These are phyloP conservation scores for Eueremaeus valkanovi DNA, from an alignment of 2,888 invertebrate species.

Conservation along the genomic window DNA sequence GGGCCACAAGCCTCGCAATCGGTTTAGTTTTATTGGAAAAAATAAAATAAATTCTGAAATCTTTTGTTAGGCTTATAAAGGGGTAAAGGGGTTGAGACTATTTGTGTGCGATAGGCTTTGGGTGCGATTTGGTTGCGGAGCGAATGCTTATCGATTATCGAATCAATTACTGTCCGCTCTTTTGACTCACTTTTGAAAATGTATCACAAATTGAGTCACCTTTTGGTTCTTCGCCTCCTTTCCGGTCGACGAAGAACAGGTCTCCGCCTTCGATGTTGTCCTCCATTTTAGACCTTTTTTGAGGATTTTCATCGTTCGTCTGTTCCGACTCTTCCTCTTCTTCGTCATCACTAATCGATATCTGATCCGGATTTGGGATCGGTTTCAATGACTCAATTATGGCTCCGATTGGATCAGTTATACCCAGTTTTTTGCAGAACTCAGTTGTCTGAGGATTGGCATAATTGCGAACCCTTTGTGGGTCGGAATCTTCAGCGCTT, in stretches of 20 bases:
- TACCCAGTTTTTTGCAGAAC: slow-evolving; percentile 58
- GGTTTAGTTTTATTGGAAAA: too few species aligned
- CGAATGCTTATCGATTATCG: too few species aligned
- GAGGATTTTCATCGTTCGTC: neutral
- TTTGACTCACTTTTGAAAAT: neutral
- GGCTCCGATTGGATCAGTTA: slow-evolving; percentile 75
- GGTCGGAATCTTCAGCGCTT: slow-evolving; percentile 3
- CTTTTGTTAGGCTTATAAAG: too few species aligned
- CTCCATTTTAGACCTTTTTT: neutral
- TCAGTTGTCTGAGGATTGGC: slow-evolving; percentile 57
- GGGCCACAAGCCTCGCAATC: too few species aligned
- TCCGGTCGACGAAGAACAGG: neutral
- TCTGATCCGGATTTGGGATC: slow-evolving; percentile 50
- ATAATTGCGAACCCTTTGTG: slow-evolving; percentile 39
- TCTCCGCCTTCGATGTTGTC: slow-evolving; percentile 10
- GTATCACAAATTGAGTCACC: neutral
- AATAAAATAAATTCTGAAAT: too few species aligned
- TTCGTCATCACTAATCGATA: slow-evolving; percentile 49
- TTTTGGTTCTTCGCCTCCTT: neutral
- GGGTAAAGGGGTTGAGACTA: too few species aligned
- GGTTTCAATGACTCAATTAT: slow-evolving; percentile 39
- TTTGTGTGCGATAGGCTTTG: too few species aligned
- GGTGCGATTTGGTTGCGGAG: too few species aligned
- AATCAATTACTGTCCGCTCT: too few species aligned
- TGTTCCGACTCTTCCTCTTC: slow-evolving; percentile 41